Base-by-base conservation (phyloP, 2,113 vertebrate genomes). In the Leptodactylus fuscus region DNA sequence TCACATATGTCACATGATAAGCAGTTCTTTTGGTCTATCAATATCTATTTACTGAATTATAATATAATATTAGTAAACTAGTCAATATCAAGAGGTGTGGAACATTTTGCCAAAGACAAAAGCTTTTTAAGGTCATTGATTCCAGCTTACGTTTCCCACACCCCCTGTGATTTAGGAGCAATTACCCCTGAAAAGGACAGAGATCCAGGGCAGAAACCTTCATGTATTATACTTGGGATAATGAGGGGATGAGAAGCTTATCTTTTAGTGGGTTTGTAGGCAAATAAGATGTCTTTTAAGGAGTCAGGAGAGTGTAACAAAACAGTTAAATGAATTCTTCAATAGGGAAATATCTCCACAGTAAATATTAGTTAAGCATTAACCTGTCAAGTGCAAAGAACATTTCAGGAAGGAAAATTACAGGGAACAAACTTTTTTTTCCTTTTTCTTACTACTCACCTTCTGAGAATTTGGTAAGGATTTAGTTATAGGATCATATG, bases 311-410 rank as follows among this genome's bases (percentile, higher is more conserved):
- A 65, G 16, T 2, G 29, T 38, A 71, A 67, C 32, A 53, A 79
- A 83, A 70, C 16, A 32, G 48, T 79, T 80, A 67, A 55, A 53
- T 11, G 58, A 32, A 53, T 27, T 10, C 27, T 55, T 80, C 46
- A 85, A 51, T 78, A 36, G 60, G 27, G 53, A 48, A 34, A 46
- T 22, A 49, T 27, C 74, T n/a, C 1, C 53, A 49, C 58, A 49
- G 58, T 67, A 84, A 84, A 84, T 84, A 76, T 36, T 10, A 69
- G 58, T 69, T 53, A 78, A 85, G 38, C 27, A 83, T 83, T 83
- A 83, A 83, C 82, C 49, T 20, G 22, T 58, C 36, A 4, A 60
- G n/a, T 27, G 10, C 10, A 48, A 38, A 75, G 53, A 55, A 48
- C 82, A 44, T 41, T 34, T 41, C 13, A 38, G 22, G 8, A 34